Evolutionary conservation across 2,888 invertebrate species (phyloP), one percentile per base, ranked within the genome.

Genomic region (Thymelicus sylvestris): DNA sequence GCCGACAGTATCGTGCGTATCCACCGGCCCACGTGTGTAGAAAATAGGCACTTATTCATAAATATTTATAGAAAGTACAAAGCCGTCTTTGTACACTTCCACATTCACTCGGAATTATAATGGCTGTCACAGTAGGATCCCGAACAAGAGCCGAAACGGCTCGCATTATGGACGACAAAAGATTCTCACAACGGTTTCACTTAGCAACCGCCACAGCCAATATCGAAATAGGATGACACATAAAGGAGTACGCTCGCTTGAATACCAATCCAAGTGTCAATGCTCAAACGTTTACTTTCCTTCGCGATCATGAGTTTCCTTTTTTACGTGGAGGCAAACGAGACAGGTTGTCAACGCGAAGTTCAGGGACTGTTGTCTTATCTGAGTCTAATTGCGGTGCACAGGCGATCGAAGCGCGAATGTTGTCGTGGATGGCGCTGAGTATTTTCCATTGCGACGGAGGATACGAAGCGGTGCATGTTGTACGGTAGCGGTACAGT

Each of bases 51-150:
- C 87, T 90, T 86, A 83, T 89, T 92, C 89, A 93, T 93, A 91
- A 91, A 93, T 93, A 93, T 93, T 93, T 90, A 93, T 92, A 80
- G 84, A 81, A 80, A 78, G 83, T 82, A 92, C 92, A 92, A 92
- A 87, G 88, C 87, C 85, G 82, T 86, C 89, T 91, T 92, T 92
- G 90, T 92, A 86, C 78, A 88, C 88, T 89, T 90, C 87, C 87
- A 91, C 88, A 92, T 93, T 91, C 91, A 89, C 85, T 84, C 80
- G 81, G 90, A 93, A 93, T 92, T 91, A 91, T 91, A 92, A 93
- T 92, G 89, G 89, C 89, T 91, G 92, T 91, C 90, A 88, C 89
- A 90, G 88, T 89, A 88, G 86, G 89, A 90, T 85, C 87, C 83
- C 85, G 87, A 91, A 92, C 91, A 92, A 93, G 85, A 90, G 88